phyloP scores from a whole-genome alignment of 2,888 invertebrate species.

The Acronicta leporina region DNA sequence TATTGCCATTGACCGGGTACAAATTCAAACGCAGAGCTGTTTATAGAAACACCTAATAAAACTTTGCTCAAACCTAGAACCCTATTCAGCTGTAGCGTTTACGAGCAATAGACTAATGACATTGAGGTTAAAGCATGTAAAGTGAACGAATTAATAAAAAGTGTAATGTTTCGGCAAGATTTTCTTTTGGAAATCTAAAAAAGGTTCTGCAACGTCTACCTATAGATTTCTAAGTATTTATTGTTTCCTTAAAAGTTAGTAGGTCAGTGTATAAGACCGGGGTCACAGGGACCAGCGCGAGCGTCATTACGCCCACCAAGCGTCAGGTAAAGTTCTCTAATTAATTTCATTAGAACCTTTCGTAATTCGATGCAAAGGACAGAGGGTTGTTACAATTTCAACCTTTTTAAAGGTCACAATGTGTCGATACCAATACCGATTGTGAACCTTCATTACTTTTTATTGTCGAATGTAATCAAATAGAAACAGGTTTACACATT shows the following conservation, averaged over 20 bases:
- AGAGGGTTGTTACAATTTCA: slow-evolving; percentile 39
- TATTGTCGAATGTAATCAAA: slow-evolving; percentile 1
- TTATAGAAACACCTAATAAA: no score
- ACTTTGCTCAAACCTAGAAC: no score
- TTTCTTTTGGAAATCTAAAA: no score
- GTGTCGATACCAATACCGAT: slow-evolving; percentile 27
- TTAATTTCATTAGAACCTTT: slow-evolving; percentile 54
- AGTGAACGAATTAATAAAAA: no score
- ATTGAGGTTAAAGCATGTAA: no score
- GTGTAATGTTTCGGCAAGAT: no score
- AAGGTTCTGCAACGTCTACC: no score
- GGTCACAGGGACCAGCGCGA: slow-evolving; percentile 11
- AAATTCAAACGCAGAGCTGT: no score
- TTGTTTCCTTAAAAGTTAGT: slow-evolving; percentile 26
- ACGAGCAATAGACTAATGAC: no score
- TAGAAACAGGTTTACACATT: background rate
- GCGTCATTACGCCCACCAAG: slow-evolving; percentile 35
- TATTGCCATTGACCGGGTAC: no score
- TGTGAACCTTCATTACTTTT: slow-evolving; percentile 11
- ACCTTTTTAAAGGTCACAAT: slow-evolving; percentile 27
- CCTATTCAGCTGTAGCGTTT: no score
- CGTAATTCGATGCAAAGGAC: slow-evolving; percentile 47
- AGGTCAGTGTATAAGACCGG: slow-evolving; percentile 22
- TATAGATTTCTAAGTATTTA: no score
- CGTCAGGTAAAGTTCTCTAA: slow-evolving; percentile 53